Evolutionary conservation across 2,888 invertebrate species (phyloP), one percentile per base, ranked within the genome.

Genomic region (Camptogramma bilineatum): DNA sequence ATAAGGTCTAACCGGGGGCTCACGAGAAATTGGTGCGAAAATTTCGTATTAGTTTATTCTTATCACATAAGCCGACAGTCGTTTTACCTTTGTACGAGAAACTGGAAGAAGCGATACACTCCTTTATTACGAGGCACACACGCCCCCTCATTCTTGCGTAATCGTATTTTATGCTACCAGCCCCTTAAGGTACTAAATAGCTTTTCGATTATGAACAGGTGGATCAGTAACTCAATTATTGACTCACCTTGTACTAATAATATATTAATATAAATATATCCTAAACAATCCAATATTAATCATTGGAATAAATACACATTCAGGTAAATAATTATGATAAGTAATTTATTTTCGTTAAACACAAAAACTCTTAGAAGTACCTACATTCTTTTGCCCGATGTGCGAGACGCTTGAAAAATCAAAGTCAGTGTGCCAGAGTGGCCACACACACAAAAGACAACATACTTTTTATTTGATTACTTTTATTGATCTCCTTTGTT

Each of bases 21-120:
- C 79, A 76, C 80, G 81, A 83, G 82, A 88, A 90, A 89, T 87
- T 90, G 89, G 84, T 82, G 86, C 80, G 87, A 86, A 86, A 83
- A 86, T 83, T 82, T 83, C 84, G 87, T 88, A 90, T 90, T 90
- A 87, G 86, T 83, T 83, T 84, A 81, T 84, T 83, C 81, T 88
- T 86, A 84, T 85, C 84, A 81, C 79, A 81, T 80, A 80, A 79
- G 76, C 75, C 68, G 73, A 70, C 73, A 79, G 76, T 76, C 75
- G 74, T 78, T 78, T 70, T 71, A 73, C 68, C 73, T 76, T 71
- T 71, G 62, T 72, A 71, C 67, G 66, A 66, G 63, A 63, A 69
- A 47, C 44, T 46, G 39, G 48, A 46, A 47, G 56, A 54, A 24
- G 16, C 47, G 17, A 56, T 52, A 44, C 21, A 52, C 46, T 59